Percentiles rank a stretch among this genome's conserved stretches.
Evolutionary conservation across 2,797 vertebrate species (phyloP).

Genomic region (Halcyon chelicuti): DNA sequence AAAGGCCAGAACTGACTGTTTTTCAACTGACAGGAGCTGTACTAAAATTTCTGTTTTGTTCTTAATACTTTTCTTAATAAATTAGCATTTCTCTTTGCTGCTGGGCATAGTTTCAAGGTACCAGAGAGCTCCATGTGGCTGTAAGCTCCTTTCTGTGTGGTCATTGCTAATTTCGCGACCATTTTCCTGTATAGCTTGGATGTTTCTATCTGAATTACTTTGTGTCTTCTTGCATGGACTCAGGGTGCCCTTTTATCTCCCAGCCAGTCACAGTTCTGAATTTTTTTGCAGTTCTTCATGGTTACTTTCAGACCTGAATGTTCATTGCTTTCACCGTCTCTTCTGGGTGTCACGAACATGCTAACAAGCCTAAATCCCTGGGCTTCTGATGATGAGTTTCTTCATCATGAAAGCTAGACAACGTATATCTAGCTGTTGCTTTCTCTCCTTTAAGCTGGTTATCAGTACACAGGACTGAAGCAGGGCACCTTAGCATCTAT

Average conservation of each 20-base stretch:
- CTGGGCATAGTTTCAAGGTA: not conserved
- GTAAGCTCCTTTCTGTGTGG: not conserved
- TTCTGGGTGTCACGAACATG: not conserved
- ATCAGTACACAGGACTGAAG: not conserved
- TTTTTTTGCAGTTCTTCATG: not conserved
- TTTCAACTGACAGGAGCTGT: not conserved
- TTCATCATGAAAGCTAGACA: not conserved
- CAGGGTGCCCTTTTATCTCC: not conserved
- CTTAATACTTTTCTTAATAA: not conserved
- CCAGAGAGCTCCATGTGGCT: not conserved
- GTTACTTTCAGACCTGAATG: not conserved
- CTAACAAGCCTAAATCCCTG: not conserved
- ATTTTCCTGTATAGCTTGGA: not conserved
- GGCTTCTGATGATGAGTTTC: not conserved
- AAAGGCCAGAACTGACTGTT: not conserved
- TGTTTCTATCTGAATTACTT: not conserved
- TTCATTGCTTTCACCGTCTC: not conserved
- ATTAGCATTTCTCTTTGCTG: not conserved
- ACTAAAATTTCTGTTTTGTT: not conserved
- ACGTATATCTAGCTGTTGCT: not conserved
- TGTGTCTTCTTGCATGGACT: not conserved
- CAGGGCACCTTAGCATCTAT: not conserved
- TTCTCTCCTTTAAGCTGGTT: not conserved
- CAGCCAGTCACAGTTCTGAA: not conserved
- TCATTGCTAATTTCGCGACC: not conserved